These are phyloP conservation scores for Pemphredon lugubris DNA, from an alignment of 2,888 invertebrate species.

Conservation along the genomic window DNA sequence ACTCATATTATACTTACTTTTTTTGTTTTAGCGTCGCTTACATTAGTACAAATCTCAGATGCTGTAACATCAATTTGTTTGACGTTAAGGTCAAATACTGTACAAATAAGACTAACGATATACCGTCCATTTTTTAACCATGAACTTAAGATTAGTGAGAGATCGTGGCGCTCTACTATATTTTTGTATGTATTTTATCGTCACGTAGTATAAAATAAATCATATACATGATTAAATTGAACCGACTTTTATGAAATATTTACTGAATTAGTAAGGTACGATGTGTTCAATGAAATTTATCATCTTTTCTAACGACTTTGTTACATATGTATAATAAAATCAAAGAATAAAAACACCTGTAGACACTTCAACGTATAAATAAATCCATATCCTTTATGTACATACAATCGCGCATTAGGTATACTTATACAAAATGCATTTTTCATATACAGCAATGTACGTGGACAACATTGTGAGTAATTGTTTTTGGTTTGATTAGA, in stretches of 20 bases:
- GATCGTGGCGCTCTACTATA: conserved; percentile 37
- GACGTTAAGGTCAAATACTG: conserved; percentile 26
- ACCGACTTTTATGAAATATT: background rate
- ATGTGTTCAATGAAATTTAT: conserved; percentile 21
- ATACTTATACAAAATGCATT: conserved; percentile 42
- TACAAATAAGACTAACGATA: conserved; percentile 65
- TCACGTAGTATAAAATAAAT: conserved; percentile 23
- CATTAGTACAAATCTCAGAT: conserved; percentile 60
- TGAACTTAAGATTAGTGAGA: conserved; percentile 45
- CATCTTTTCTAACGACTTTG: conserved; percentile 24
- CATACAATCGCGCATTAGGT: conserved; percentile 27
- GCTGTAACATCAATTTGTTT: conserved; percentile 18
- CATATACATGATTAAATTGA: conserved; percentile 2
- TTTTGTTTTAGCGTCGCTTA: conserved; percentile 42
- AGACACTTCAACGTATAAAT: conserved; percentile 17
- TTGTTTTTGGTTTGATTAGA: conserved; percentile 33
- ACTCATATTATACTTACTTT: conserved; percentile 41
- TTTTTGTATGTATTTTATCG: conserved; percentile 56
- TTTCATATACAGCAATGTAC: conserved; percentile 25
- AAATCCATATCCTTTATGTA: conserved; percentile 23
- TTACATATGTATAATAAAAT: conserved; percentile 36
- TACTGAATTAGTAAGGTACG: background rate
- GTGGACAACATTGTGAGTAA: conserved; percentile 22
- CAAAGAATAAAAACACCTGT: conserved; percentile 3
- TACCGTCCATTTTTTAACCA: conserved; percentile 65